Evolutionary conservation across 2,888 invertebrate species (phyloP), one percentile per base, ranked within the genome.

Genomic region (Lepas anatifera): DNA sequence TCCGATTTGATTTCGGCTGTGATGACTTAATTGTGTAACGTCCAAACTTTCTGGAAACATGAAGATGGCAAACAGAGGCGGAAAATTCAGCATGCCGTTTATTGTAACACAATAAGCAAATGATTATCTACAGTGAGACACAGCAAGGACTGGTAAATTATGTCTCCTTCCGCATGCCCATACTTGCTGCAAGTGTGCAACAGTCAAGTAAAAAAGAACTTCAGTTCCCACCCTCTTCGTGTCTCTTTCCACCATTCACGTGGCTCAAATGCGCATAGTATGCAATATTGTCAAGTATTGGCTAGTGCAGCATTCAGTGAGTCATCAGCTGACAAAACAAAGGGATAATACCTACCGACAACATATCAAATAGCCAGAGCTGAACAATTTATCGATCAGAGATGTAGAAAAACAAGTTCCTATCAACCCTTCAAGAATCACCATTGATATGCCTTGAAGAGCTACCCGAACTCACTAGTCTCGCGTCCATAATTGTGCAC

Each of bases 61-160:
- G n/a, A n/a, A n/a, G n/a, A n/a, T n/a, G n/a, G n/a, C n/a, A n/a
- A n/a, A n/a, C n/a, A n/a, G n/a, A n/a, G n/a, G n/a, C n/a, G n/a
- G n/a, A n/a, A n/a, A n/a, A n/a, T n/a, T 41, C 11, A 41, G 41
- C 16, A 41, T 10, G 41, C 16, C 16, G 41, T 58, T 58, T 58
- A 58, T 58, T 58, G 27, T 18, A 58, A 58, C 32, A 32, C 10
- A n/a, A 25, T 48, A 35, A 35, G 35, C 58, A 22, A 58, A 58
- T 58, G 58, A 18, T 16, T 58, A 58, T 58, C 58, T 58, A 58
- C 58, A 58, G 58, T 58, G 58, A 58, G 32, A 32, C 58, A 35
- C 29, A 16, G 18, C 10, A 11, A 22, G 18, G 35, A 35, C 22
- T 1, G 29, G 16, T 13, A 35, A 32, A 6, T 8, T 35, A 16